Base-by-base conservation (phyloP, 2,888 invertebrate genomes). In the Tipula confusa region DNA sequence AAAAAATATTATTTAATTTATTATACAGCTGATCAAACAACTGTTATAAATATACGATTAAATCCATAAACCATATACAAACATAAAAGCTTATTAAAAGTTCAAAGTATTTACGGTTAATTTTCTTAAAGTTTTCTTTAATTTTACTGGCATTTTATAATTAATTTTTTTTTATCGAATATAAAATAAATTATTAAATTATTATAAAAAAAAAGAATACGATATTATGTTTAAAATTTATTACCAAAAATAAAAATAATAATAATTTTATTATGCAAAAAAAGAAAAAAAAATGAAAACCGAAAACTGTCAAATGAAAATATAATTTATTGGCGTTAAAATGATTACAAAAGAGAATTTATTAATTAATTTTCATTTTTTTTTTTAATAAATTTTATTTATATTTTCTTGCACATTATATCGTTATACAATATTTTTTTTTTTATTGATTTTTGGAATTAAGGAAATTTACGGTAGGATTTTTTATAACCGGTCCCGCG, bases 181-280 rank as follows among this genome's bases (percentile, higher is more conserved):
- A 64, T 64, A 64, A 64, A 64, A 64, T 64, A 64, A 64, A 64
- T 64, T 64, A 64, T 64, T 64, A 64, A 64, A 64, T 64, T 64
- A 24, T 64, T 24, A 64, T 24, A 64, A 64, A 43, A 64, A 24
- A 24, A 64, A n/a, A n/a, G n/a, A n/a, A n/a, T n/a, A 64, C 64
- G 64, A 64, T 64, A 64, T 64, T 64, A 64, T n/a, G n/a, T 64
- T 64, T 64, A 64, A 64, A 64, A 64, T 64, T 64, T 64, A 64
- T 64, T 64, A 64, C 64, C 64, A 64, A 64, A 64, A 64, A 64
- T 24, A 36, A 38, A 38, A 38, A 38, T 3, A 15, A 43, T 43
- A 43, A 43, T 43, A 43, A 43, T 64, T 64, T 64, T 64, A 64
- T 64, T 64, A 64, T 64, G n/a, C n/a, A n/a, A n/a, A n/a, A n/a